Conservation (phyloP, 30 jellyfish, hydroid and myxozoan genomes). For the Aurelia aurita complex sp. Pacific region DNA sequence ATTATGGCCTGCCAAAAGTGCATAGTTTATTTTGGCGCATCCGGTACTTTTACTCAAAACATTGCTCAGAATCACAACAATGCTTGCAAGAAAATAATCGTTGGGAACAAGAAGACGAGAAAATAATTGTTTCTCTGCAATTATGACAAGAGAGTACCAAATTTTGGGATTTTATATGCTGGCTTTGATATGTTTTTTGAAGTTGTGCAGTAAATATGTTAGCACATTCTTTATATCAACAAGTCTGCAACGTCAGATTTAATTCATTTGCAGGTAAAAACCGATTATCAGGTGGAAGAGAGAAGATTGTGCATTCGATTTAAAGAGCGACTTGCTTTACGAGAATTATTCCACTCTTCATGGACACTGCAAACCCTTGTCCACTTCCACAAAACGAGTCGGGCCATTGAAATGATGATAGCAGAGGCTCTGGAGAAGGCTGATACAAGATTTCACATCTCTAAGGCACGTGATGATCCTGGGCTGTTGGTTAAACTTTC, state of each 20-base stretch:
- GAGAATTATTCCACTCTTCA: slow-evolving; percentile 32
- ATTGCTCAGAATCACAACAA: no score
- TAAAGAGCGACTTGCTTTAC: slow-evolving; percentile 41
- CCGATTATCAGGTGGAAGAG: slow-evolving; percentile 3
- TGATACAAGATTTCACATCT: slow-evolving; percentile 18
- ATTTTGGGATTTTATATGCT: no score
- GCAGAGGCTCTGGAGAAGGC: slow-evolving; percentile 60
- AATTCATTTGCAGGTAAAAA: slow-evolving; percentile 11
- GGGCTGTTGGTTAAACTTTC: slow-evolving; percentile 18
- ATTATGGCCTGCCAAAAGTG: no score
- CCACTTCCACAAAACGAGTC: slow-evolving; percentile 54
- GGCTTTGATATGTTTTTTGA: no score
- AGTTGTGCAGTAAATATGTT: background rate
- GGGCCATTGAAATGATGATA: slow-evolving; percentile 61
- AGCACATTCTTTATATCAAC: background rate
- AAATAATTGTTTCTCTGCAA: no score
- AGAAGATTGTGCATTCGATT: slow-evolving; percentile 34
- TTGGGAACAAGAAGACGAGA: no score
- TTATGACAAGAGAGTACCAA: no score
- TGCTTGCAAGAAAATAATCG: no score
- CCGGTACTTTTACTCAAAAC: no score
- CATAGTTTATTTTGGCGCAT: no score
- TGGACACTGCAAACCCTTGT: slow-evolving; percentile 57
- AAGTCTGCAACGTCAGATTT: background rate
- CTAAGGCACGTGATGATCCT: slow-evolving; percentile 35